phyloP scores from a whole-genome alignment of 2,113 vertebrate species.

The Hyla sarda region DNA sequence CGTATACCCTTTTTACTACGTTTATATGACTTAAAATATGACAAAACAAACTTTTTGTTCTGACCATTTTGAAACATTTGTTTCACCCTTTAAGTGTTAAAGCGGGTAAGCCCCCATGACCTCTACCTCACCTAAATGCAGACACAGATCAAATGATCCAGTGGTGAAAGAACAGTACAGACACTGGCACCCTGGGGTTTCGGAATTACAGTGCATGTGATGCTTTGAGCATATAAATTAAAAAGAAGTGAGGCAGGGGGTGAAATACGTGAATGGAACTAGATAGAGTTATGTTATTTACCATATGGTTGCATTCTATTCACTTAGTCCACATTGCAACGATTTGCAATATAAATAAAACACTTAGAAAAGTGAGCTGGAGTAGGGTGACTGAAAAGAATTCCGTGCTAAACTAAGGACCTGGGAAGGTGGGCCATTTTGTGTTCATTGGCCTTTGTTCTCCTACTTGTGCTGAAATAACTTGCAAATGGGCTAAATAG shows the following conservation, averaged over 20 bases:
- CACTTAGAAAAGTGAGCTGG: not conserved
- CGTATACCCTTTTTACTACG: no score
- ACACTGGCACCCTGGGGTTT: not conserved
- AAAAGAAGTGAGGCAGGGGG: not conserved
- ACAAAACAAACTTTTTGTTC: not conserved
- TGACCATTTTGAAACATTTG: not conserved
- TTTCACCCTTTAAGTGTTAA: not conserved
- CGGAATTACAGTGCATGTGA: not conserved
- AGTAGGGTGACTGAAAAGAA: not conserved
- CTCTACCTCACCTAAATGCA: not conserved
- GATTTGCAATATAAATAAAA: not conserved
- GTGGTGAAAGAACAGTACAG: not conserved
- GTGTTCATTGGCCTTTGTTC: slow-evolving; percentile 52
- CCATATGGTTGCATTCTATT: no score
- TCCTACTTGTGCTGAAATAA: slow-evolving; percentile 28
- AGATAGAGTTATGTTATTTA: no score
- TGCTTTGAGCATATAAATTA: not conserved
- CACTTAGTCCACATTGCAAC: not conserved
- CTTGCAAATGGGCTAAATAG: slow-evolving; percentile 56
- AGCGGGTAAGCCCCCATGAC: not conserved
- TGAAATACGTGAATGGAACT: no score
- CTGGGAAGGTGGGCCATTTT: slow-evolving; percentile 56
- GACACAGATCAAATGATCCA: not conserved
- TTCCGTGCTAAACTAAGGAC: not conserved
- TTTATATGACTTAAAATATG: no score